Evolutionary conservation across 2,113 vertebrate species (phyloP).

Genomic region (Rhineura floridana): DNA sequence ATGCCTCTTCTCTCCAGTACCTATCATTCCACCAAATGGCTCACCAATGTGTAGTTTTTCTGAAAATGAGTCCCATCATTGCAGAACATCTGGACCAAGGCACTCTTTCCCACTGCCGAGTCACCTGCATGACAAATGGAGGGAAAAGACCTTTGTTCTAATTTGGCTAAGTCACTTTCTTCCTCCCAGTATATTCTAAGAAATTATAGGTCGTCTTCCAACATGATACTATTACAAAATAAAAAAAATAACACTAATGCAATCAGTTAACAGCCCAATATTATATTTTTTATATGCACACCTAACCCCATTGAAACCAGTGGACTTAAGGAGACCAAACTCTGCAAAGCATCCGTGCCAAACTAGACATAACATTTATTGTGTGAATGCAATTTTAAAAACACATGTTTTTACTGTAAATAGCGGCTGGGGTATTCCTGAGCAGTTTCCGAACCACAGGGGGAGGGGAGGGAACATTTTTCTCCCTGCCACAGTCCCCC

Average conservation of each 20-base stretch:
- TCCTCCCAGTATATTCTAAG: neutral
- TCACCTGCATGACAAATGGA: conserved; percentile 80
- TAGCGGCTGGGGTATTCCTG: neutral
- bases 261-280: neutral
- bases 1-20: no score
- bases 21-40: neutral
- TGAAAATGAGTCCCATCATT: conserved; percentile 89
- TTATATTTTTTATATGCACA: neutral
- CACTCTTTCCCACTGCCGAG: conserved; percentile 90
- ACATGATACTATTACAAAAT: neutral
- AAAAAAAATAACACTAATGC: neutral
- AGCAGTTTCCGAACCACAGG: neutral
- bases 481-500: neutral
- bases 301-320: neutral
- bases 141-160: neutral
- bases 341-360: neutral
- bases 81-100: conserved; percentile 86
- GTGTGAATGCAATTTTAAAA: neutral
- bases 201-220: neutral
- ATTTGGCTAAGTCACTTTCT: neutral
- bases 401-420: neutral
- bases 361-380: neutral
- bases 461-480: neutral
- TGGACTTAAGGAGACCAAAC: neutral
- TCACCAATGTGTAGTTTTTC: conserved; percentile 95